A percentile compares a stretch with the other conserved stretches of the same genome.
phyloP scores from a whole-genome alignment of 2,113 vertebrate genomes.

The Campylorhamphus procurvoides region DNA sequence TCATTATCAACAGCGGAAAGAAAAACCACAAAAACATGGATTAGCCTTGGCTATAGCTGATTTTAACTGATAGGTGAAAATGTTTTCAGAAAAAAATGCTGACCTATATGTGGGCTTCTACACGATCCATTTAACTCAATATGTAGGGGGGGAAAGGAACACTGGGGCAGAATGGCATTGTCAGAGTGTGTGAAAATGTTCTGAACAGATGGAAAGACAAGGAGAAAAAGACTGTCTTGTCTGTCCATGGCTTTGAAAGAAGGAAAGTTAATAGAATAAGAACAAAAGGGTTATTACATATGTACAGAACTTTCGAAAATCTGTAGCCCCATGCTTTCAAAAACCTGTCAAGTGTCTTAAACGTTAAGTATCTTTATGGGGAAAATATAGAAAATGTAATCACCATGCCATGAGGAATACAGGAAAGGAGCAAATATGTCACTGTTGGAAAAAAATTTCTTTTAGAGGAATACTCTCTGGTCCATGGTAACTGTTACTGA shows the following conservation, averaged over 20 bases:
- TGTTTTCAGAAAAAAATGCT: constrained; percentile 47
- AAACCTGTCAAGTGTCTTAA: constrained; percentile 35
- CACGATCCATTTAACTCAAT: constrained; percentile 26
- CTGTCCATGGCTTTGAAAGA: background rate
- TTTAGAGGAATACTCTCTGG: constrained; percentile 27
- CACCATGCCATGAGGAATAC: background rate
- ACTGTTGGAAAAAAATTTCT: constrained; percentile 28
- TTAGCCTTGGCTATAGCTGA: constrained; percentile 9
- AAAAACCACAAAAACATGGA: background rate
- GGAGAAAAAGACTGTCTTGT: background rate
- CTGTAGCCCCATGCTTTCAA: background rate
- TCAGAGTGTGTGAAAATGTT: background rate
- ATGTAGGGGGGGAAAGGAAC: constrained; percentile 38
- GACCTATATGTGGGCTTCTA: constrained; percentile 54
- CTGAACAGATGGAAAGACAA: constrained; percentile 9
- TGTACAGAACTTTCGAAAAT: background rate
- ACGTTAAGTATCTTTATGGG: background rate
- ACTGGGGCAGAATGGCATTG: background rate
- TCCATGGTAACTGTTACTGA: constrained; percentile 32
- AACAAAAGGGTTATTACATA: background rate
- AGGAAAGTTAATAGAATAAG: background rate
- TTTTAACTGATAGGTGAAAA: constrained; percentile 43
- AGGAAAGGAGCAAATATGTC: background rate
- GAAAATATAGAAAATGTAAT: constrained; percentile 23
- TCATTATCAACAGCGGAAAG: background rate